Evolutionary conservation across 2,888 invertebrate genomes (phyloP).

Genomic region (Drosophila pullipes): DNA sequence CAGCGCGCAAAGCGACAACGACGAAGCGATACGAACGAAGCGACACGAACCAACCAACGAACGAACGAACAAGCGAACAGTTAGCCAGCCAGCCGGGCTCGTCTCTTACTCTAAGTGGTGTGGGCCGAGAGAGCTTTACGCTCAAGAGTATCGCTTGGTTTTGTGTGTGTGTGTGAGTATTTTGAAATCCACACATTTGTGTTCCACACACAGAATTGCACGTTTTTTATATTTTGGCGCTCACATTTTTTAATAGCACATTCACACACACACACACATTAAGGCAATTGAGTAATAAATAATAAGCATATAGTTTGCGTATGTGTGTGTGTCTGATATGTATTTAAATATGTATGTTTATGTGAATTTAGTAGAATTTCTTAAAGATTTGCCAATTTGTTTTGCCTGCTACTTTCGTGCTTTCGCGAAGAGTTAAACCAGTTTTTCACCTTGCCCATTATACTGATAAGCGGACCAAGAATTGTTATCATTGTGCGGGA

Average conservation of each 20-base stretch:
- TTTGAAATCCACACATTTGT: slow-evolving; percentile 61
- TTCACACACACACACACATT: slow-evolving; percentile 5
- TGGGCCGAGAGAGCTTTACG: slow-evolving; percentile 42
- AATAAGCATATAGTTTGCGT: slow-evolving; percentile 41
- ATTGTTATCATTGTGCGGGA: slow-evolving; percentile 49
- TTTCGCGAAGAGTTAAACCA: slow-evolving; percentile 4
- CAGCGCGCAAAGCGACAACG: slow-evolving; percentile 44
- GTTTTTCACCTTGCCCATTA: slow-evolving; percentile 7
- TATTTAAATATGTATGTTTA: slow-evolving; percentile 14
- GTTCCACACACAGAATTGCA: slow-evolving; percentile 62
- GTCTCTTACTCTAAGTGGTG: slow-evolving; percentile 13
- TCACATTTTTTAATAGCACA: slow-evolving; percentile 41
- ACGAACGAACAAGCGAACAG: background rate
- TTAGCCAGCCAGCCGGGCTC: slow-evolving; percentile 27
- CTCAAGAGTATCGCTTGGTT: slow-evolving; percentile 13
- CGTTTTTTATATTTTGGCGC: slow-evolving; percentile 63
- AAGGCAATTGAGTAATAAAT: slow-evolving; percentile 51
- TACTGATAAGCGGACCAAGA: slow-evolving; percentile 38
- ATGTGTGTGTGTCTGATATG: slow-evolving; percentile 15
- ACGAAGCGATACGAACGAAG: slow-evolving; percentile 51
- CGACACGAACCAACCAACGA: slow-evolving; percentile 2
- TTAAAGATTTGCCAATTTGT: slow-evolving; percentile 27
- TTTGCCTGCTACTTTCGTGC: slow-evolving; percentile 30
- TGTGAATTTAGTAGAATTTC: slow-evolving; percentile 10
- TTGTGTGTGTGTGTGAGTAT: slow-evolving; percentile 11